These are phyloP conservation scores for Pogoniulus pusillus DNA, from an alignment of 2,797 vertebrate genomes.

Conservation along the genomic window DNA sequence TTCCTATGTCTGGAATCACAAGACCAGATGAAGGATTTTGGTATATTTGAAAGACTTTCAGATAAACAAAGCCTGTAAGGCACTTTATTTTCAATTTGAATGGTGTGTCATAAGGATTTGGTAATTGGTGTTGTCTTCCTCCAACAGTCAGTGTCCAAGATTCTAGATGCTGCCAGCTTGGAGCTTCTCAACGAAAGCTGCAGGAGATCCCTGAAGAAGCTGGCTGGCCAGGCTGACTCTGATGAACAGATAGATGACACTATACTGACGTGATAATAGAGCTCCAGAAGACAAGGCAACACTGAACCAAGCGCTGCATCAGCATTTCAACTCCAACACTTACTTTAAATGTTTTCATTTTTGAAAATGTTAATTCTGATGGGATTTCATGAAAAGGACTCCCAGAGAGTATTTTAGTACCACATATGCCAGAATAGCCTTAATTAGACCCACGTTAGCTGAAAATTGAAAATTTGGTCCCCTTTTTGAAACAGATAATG, in stretches of 20 bases:
- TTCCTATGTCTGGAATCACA: not conserved
- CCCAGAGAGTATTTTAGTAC: constrained; percentile 79
- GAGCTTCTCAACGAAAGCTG: constrained; percentile 91
- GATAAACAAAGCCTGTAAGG: not conserved
- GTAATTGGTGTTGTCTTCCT: not conserved
- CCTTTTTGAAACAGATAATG: constrained; percentile 53
- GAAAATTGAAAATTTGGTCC: constrained; percentile 67
- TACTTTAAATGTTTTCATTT: constrained; percentile 79
- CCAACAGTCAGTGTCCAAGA: constrained; percentile 86
- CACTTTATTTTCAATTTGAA: not conserved
- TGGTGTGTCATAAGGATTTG: not conserved
- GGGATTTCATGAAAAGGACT: constrained; percentile 73
- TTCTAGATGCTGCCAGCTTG: constrained; percentile 91
- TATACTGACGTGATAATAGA: constrained; percentile 88
- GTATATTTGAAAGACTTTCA: not conserved
- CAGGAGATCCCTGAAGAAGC: constrained; percentile 92
- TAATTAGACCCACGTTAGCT: constrained; percentile 74
- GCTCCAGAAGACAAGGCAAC: not conserved
- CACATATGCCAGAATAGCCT: constrained; percentile 79
- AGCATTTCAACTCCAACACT: constrained; percentile 63
- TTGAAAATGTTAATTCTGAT: constrained; percentile 79
- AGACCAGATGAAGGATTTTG: not conserved
- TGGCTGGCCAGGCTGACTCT: constrained; percentile 87
- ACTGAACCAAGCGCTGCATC: constrained; percentile 24
- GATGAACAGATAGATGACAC: constrained; percentile 96